Evolutionary conservation across 2,888 invertebrate genomes (phyloP).

Genomic region (Trypoxylon attenuatum): DNA sequence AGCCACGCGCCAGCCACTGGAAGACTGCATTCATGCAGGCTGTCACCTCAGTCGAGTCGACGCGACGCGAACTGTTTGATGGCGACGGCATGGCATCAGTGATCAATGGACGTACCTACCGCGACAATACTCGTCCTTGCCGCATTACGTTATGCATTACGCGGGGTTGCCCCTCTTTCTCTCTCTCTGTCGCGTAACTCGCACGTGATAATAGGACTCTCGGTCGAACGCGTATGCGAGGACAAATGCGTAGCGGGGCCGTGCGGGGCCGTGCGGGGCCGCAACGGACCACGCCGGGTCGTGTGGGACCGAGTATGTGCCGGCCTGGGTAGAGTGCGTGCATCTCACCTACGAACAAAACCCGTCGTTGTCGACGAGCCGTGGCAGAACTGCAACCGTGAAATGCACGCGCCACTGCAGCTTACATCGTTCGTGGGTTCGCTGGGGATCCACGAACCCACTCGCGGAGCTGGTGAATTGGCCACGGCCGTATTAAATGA

Average conservation of each 20-base stretch:
- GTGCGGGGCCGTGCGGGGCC: too few relatives aligned
- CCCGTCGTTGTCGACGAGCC: constrained; percentile 21
- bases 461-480: constrained; percentile 29
- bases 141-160: constrained; percentile 45
- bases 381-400: constrained; percentile 16
- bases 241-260: too few relatives aligned
- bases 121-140: constrained; percentile 55
- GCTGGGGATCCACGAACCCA: too few relatives aligned
- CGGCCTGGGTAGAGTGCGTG: background rate
- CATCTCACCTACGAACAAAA: constrained; percentile 36
- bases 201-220: constrained; percentile 32
- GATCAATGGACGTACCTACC: constrained; percentile 54
- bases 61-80: too few relatives aligned
- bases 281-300: too few relatives aligned
- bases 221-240: background rate
- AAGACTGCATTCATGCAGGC: constrained; percentile 8
- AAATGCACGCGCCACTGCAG: constrained; percentile 24
- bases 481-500: constrained; percentile 26
- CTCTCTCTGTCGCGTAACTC: background rate
- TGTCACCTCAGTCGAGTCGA: constrained; percentile 9
- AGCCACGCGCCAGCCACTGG: constrained; percentile 3
- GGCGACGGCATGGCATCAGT: constrained; percentile 43
- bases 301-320: background rate
- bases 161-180: background rate
- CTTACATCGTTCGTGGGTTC: too few relatives aligned